Evolutionary conservation across 2,113 vertebrate genomes (phyloP), one percentile per base, ranked within the genome.

Genomic region (Python bivittatus): DNA sequence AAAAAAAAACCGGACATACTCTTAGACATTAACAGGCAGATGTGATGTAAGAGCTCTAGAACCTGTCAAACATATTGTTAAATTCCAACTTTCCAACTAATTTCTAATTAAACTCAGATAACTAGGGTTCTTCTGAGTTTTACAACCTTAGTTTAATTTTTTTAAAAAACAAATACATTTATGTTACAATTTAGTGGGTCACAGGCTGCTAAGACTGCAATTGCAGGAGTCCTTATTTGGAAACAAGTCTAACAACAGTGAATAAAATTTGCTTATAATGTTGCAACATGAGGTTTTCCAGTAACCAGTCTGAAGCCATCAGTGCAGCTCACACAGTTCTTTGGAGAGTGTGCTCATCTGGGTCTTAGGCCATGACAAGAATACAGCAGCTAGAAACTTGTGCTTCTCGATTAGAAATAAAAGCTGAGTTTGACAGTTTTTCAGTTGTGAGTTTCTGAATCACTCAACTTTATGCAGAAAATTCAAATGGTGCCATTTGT

Each of bases 381-480:
- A 84, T 27, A 88, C 6, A 89, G 54, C 44, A 92, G n/a, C 57
- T 53, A 33, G 72, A 85, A 92, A 56, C 42, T 15, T 42, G 15
- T 91, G 92, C 29, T 12, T 92, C 84, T 53, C 88, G 56, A 48
- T 44, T 89, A 91, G n/a, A 57, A 94, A 93, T 86, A 91, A 38
- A 88, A 79, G 1, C 72, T 92, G 9, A 54, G 27, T 42, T 72
- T 84, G 92, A 44, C 56, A 85, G n/a, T 52, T 89, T 84, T 23
- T 23, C 42, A 38, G 23, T 56, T 57, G 7, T 2, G 29, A 91
- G 9, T 53, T 91, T 68, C 58, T 91, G 87, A 90, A 33, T 61
- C 93, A 72, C 89, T 54, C 0, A 0, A 10, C 10, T 56, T 85
- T 52, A 88, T 79, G 22, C 57, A 29, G 60, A 68, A 90, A 90